Evolutionary conservation across 1,140 invertebrate species (phyloP), one percentile per base, ranked within the genome.

Genomic region (Drosophila navojoa): DNA sequence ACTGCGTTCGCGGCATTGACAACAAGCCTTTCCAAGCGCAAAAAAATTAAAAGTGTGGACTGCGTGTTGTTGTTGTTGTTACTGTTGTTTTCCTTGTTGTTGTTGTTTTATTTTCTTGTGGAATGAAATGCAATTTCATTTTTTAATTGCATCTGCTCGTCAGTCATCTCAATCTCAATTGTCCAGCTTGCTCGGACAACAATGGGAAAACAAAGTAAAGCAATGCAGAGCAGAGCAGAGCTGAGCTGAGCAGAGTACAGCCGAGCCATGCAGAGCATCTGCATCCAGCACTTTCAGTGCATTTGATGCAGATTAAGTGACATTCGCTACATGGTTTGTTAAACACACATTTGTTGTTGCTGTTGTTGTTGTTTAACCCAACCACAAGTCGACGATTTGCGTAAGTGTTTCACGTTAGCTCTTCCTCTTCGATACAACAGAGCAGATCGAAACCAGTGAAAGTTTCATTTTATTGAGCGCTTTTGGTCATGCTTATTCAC

Each of bases 101-200:
- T 15, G 11, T 44, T 44, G 6, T 54, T 38, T 63, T 69, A 62
- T 27, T 27, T 29, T 81, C 64, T 63, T 47, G 45, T 64, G 71
- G 69, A 87, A 82, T 79, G 73, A 84, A 89, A 79, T 84, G 35
- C 71, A 84, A 87, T 89, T 89, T 89, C 84, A 90, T 89, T 89
- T 84, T 80, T 89, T 89, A 87, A 84, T 87, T 84, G 77, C 50
- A 42, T 62, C 22, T 62, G 45, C 61, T 32, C 45, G 66, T 22
- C 29, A 53, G 71, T 72, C 64, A 84, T 79, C 38, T 67, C 47
- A 44, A 50, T 29, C 52, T 32, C 15, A 15, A 50, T 60, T 27
- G 68, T 45, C 68, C 25, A 42, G 53, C 64, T 71, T 71, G 52
- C 53, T 59, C 32, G n/a, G 27, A 25, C 6, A 57, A 27, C 49